Evolutionary conservation across 2,888 invertebrate genomes (phyloP), one percentile per base, ranked within the genome.

Genomic region (Philhelius pedissequus): DNA sequence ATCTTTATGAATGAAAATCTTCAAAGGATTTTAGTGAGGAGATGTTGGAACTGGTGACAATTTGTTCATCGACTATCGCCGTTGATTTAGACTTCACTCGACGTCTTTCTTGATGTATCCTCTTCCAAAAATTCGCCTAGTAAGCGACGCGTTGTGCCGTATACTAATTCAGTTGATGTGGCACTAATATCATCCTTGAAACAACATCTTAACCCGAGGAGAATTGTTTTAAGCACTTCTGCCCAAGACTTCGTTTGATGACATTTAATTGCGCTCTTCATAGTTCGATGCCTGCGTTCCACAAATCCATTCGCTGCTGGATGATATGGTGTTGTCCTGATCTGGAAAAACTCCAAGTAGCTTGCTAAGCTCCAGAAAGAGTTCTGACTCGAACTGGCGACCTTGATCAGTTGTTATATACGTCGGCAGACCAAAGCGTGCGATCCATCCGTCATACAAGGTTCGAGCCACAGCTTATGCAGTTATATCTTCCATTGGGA

Each of bases 251-350:
- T 7, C n/a, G 30, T 54, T 54, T 54, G 54, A 32, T 54, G 9
- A 32, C 54, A 54, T 20, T 35, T 56, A 13, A 22, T 56, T 50
- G 38, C 48, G 22, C n/a, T 22, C 32, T 68, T 68, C 15, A 68
- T 20, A 38, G 25, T 87, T 1, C 91, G 84, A 78, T 92, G 92
- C 70, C 89, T 88, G 9, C 91, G 79, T 81, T 92, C 91, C 2
- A 92, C 87, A 79, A 90, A 87, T 0, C 91, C 91, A 58, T 92
- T 92, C 0, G 89, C 86, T 38, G 88, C 86, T 20, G 91, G 89
- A 76, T 91, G 90, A 84, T 90, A 90, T 5, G 89, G 84, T 0
- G 90, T 89, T 8, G 89, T 89, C 38, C 86, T 73, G 9, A 69
- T 69, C 77, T 35, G n/a, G 11, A 7, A n/a, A 1, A 20, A 32